Conservation (phyloP, 2,888 invertebrate species). For the Heliconius cydno region DNA sequence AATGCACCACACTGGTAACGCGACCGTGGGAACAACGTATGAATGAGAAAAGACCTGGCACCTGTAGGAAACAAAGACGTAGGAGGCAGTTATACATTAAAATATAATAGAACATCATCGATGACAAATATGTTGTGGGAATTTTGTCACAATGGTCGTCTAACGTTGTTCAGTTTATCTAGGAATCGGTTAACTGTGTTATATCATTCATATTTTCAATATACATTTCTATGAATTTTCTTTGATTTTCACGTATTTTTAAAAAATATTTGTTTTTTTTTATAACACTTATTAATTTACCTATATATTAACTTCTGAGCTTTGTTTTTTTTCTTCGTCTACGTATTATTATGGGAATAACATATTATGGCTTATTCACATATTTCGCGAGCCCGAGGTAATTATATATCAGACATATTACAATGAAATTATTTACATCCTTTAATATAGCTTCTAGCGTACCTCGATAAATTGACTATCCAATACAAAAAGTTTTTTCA, state of each 20-base stretch:
- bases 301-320: too few relatives aligned
- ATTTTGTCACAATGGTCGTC: conserved; percentile 30
- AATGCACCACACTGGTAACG: conserved; percentile 60
- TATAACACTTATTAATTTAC: too few relatives aligned
- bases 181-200: conserved; percentile 20
- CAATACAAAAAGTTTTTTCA: too few relatives aligned
- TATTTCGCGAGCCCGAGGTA: too few relatives aligned
- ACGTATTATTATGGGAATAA: too few relatives aligned
- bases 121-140: conserved; percentile 43
- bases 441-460: too few relatives aligned
- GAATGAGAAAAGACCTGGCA: conserved; percentile 63
- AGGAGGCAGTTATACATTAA: conserved; percentile 51
- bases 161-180: conserved; percentile 23
- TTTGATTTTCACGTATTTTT: neutral
- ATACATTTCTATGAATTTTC: neutral
- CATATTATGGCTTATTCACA: too few relatives aligned
- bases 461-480: too few relatives aligned
- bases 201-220: conserved; percentile 10
- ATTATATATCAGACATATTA: too few relatives aligned
- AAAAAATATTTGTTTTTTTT: neutral
- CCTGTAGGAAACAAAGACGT: conserved; percentile 63
- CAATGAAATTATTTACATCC: too few relatives aligned
- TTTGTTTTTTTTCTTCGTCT: too few relatives aligned
- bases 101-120: conserved; percentile 35
- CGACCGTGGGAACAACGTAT: conserved; percentile 73